phyloP scores from a whole-genome alignment of 2,888 invertebrate genomes.

The Drosophila diplacantha region DNA sequence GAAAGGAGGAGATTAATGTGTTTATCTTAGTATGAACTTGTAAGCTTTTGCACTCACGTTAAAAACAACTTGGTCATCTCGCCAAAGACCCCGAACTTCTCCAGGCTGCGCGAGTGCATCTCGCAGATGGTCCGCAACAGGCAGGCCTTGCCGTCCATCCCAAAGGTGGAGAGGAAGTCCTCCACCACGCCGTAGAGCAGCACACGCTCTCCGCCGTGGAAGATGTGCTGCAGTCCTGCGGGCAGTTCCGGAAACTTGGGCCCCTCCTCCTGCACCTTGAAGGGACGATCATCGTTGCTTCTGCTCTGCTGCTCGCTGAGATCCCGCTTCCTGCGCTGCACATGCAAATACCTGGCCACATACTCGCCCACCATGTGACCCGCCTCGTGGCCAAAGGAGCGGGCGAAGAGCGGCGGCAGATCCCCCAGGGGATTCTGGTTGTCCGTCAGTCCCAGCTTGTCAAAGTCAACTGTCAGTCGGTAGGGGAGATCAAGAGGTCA shows the following conservation, averaged over 20 bases:
- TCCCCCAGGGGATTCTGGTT: conserved; percentile 92
- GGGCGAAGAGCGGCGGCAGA: conserved; percentile 85
- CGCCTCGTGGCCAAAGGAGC: conserved; percentile 87
- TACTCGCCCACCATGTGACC: conserved; percentile 84
- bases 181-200: conserved; percentile 87
- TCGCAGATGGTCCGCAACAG: conserved; percentile 90
- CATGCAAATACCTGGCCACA: conserved; percentile 84
- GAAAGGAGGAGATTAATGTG: conserved; percentile 24
- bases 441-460: conserved; percentile 90
- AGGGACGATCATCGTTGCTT: conserved; percentile 37
- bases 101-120: conserved; percentile 87
- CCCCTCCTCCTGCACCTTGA: conserved; percentile 53
- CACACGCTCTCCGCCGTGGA: conserved; percentile 90
- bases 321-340: conserved; percentile 79
- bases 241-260: conserved; percentile 75
- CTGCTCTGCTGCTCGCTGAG: conserved; percentile 73
- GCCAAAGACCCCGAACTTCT: conserved; percentile 88
- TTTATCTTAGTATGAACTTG: neutral
- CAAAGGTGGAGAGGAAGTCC: conserved; percentile 88
- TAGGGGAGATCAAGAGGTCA: neutral
- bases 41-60: conserved; percentile 81
- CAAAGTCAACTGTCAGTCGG: conserved; percentile 85
- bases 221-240: conserved; percentile 79
- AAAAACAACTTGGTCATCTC: conserved; percentile 90
- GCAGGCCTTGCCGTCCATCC: conserved; percentile 89